Evolutionary conservation across 2,113 vertebrate species (phyloP).

Genomic region (Cyanocitta stelleri): DNA sequence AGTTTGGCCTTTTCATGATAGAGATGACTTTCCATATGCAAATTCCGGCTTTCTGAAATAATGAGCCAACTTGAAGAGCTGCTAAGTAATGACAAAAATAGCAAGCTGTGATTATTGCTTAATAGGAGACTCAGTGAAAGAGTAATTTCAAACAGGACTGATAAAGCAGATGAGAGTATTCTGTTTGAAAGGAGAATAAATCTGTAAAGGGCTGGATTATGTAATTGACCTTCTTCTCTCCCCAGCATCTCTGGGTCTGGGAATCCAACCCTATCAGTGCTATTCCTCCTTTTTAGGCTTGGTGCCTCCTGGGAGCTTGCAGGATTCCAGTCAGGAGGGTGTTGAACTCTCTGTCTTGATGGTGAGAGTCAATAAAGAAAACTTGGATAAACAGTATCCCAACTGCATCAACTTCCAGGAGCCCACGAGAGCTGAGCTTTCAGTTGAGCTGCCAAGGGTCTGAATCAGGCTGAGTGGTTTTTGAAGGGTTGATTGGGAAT

Average conservation of each 20-base stretch:
- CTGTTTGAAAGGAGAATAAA: neutral
- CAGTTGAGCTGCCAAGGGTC: neutral
- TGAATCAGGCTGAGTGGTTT: neutral
- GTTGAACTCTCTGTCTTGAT: neutral
- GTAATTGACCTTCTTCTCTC: neutral
- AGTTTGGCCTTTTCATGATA: neutral
- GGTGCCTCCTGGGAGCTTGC: neutral
- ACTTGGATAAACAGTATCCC: neutral
- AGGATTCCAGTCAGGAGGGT: neutral
- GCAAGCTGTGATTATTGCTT: slow-evolving; percentile 51
- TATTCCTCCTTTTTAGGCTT: neutral
- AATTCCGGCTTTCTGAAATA: neutral
- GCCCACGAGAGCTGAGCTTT: neutral
- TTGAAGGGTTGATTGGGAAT: neutral
- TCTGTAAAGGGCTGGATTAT: neutral
- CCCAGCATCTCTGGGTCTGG: neutral
- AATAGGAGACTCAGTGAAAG: slow-evolving; percentile 15
- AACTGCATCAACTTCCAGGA: neutral
- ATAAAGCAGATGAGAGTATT: slow-evolving; percentile 1
- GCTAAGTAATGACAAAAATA: slow-evolving; percentile 55
- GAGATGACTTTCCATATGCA: slow-evolving; percentile 7
- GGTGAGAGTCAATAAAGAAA: neutral
- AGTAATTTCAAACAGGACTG: neutral
- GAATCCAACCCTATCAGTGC: neutral
- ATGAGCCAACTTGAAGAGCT: slow-evolving; percentile 17